phyloP scores from a whole-genome alignment of 1,140 invertebrate genomes.

The Drosophila willistoni region DNA sequence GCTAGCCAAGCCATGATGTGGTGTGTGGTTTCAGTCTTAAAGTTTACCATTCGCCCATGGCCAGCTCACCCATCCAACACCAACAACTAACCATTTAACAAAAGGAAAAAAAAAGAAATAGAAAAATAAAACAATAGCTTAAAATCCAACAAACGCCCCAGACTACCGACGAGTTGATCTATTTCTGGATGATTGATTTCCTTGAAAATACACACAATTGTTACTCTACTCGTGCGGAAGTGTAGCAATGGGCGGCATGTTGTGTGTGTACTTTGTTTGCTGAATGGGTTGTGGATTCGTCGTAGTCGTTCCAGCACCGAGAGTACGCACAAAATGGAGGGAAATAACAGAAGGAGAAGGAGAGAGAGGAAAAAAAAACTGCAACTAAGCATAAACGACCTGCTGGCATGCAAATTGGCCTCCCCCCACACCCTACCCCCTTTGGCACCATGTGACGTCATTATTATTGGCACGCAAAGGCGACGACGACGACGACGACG shows the following conservation, averaged over 20 bases:
- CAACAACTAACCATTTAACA: constrained; percentile 20
- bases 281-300: constrained; percentile 19
- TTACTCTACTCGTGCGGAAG: constrained; percentile 36
- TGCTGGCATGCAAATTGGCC: constrained; percentile 69
- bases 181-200: constrained; percentile 79
- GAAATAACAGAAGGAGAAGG: neutral
- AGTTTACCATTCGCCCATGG: constrained; percentile 22
- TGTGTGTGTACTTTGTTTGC: constrained; percentile 48
- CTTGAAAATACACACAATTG: constrained; percentile 54
- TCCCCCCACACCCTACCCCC: too few species aligned
- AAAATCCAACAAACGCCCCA: constrained; percentile 36
- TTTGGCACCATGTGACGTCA: constrained; percentile 57
- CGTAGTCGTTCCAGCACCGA: neutral
- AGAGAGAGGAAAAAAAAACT: constrained; percentile 30
- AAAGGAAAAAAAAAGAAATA: constrained; percentile 19
- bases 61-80: neutral
- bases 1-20: neutral
- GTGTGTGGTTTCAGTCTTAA: neutral
- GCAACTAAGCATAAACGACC: constrained; percentile 73
- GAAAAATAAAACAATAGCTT: constrained; percentile 59
- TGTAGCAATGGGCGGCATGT: constrained; percentile 17
- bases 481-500: constrained; percentile 22
- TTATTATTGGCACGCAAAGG: constrained; percentile 54
- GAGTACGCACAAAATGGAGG: constrained; percentile 8
- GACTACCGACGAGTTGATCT: constrained; percentile 63